A percentile compares a stretch with the other conserved stretches of the same genome.
Conservation (phyloP, 2,888 invertebrate species). For the Halictus quadricinctus region DNA sequence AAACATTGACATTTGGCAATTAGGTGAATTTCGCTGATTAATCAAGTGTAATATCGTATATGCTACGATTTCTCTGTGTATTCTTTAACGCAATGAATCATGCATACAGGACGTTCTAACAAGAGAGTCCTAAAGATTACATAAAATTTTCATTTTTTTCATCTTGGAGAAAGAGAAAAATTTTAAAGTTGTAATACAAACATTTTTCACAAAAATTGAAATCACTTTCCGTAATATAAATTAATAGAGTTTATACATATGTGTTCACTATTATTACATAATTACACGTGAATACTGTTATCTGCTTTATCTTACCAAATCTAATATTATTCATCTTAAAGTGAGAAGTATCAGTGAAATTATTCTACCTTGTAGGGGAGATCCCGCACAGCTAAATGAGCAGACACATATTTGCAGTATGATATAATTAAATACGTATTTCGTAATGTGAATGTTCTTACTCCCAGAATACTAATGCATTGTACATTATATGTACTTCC, state of each 20-base stretch:
- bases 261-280: background rate
- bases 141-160: background rate
- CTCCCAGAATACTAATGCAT: background rate
- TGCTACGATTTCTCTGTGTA: background rate
- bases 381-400: background rate
- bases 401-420: background rate
- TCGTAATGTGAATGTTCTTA: background rate
- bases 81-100: background rate
- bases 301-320: background rate
- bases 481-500: background rate
- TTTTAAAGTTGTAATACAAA: background rate
- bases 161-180: background rate
- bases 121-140: background rate
- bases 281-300: background rate
- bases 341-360: background rate
- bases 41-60: background rate
- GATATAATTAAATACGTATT: background rate
- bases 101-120: background rate
- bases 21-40: background rate
- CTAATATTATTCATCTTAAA: background rate
- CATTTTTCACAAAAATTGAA: background rate
- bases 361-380: background rate
- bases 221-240: background rate
- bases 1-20: conserved; percentile 4
- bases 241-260: background rate